A percentile compares a stretch with the other conserved stretches of the same genome.
Evolutionary conservation across 2,888 invertebrate species (phyloP).

Genomic region (Hypselothyrea guttata): DNA sequence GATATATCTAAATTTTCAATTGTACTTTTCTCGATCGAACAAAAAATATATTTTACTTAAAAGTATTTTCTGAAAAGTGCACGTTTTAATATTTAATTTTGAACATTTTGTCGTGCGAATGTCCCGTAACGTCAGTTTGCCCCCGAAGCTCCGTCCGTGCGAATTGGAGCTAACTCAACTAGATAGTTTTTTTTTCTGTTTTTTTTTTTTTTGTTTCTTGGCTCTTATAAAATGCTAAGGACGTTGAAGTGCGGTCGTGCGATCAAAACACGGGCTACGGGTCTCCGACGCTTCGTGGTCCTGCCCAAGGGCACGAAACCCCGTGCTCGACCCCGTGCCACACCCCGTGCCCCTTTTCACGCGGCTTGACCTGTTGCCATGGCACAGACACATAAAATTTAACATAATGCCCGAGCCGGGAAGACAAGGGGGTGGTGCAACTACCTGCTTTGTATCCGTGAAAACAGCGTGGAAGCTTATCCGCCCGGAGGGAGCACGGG

Average conservation of each 20-base stretch:
- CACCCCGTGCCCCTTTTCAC: constrained; percentile 1
- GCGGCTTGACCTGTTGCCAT: constrained; percentile 62
- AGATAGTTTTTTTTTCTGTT: no score
- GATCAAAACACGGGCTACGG: neutral
- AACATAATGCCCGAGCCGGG: constrained; percentile 51
- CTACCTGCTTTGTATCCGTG: no score
- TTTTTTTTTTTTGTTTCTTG: neutral
- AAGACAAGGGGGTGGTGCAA: neutral
- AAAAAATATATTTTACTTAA: no score
- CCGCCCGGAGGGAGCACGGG: neutral
- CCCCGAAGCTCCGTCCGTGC: no score
- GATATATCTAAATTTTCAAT: no score
- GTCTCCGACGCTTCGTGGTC: no score
- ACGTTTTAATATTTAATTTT: no score
- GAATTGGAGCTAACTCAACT: no score
- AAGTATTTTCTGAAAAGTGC: no score
- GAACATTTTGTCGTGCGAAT: no score
- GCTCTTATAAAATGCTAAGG: constrained; percentile 13
- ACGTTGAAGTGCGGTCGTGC: constrained; percentile 19
- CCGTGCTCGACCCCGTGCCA: neutral
- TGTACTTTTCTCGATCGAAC: no score
- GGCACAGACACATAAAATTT: constrained; percentile 50
- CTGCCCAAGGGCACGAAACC: neutral
- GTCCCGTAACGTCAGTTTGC: no score
- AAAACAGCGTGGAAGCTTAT: constrained; percentile 17